Conservation (phyloP, 2,113 vertebrate genomes). For the Illadopsis cleaveri region DNA sequence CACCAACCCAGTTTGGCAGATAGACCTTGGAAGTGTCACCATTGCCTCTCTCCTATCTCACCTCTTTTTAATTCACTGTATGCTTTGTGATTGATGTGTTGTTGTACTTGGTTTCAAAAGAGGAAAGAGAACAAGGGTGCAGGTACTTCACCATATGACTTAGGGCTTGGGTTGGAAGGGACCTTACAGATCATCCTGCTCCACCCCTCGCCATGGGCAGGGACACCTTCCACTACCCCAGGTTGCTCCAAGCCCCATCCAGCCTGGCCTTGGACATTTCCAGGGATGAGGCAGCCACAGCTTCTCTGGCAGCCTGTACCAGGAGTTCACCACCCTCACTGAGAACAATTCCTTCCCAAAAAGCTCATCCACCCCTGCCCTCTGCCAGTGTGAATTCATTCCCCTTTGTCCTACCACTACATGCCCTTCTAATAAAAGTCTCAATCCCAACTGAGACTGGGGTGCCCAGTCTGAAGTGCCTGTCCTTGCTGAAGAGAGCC, state of each 20-base stretch:
- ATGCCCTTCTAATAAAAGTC: neutral
- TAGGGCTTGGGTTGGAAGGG: neutral
- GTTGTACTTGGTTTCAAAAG: neutral
- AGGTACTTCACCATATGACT: neutral
- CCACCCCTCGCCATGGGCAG: neutral
- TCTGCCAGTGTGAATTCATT: neutral
- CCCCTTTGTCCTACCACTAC: neutral
- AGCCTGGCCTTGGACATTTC: accelerated
- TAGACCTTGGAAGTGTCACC: neutral
- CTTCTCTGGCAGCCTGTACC: neutral
- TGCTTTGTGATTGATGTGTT: neutral
- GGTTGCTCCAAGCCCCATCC: accelerated
- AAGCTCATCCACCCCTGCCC: neutral
- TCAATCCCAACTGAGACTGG: neutral
- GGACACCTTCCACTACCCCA: neutral
- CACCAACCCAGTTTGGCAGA: neutral
- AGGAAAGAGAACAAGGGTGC: neutral
- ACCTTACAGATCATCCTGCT: neutral
- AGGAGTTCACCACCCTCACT: neutral
- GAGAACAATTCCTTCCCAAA: neutral
- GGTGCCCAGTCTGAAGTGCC: neutral
- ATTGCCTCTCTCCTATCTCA: neutral
- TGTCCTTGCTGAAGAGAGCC: neutral
- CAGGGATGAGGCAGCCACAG: neutral
- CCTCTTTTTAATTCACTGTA: neutral